Percentiles rank a stretch among this genome's conserved stretches.
Evolutionary conservation across 2,113 vertebrate genomes (phyloP).

Genomic region (Rafetus swinhoei): DNA sequence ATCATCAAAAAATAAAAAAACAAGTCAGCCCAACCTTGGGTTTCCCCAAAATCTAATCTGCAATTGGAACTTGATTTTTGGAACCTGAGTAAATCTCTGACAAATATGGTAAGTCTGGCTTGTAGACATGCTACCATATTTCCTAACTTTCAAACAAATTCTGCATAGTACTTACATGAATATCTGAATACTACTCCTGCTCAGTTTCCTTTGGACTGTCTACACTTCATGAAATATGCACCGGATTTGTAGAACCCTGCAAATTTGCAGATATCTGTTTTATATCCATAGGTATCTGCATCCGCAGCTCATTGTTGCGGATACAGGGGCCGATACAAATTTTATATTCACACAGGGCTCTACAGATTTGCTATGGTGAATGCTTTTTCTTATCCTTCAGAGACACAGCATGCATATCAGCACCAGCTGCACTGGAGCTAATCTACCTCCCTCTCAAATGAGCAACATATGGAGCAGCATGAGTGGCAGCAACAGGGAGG

Average conservation of each 20-base stretch:
- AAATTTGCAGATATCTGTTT: too few relatives aligned
- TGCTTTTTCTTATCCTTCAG: slow-evolving; percentile 34
- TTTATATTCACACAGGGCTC: too few relatives aligned
- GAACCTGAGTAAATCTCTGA: slow-evolving; percentile 25
- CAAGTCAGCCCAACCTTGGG: neutral
- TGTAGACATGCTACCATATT: neutral
- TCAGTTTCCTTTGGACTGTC: neutral
- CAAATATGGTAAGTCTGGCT: slow-evolving; percentile 20
- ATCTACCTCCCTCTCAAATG: slow-evolving; percentile 57
- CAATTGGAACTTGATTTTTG: slow-evolving; percentile 37
- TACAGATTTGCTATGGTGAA: slow-evolving; percentile 31
- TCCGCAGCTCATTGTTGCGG: too few relatives aligned
- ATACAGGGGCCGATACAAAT: too few relatives aligned
- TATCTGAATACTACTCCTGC: slow-evolving; percentile 48
- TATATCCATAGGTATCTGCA: too few relatives aligned
- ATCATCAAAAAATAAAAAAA: slow-evolving; percentile 16
- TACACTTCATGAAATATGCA: neutral
- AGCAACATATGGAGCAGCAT: slow-evolving; percentile 62
- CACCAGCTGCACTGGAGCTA: neutral
- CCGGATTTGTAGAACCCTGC: slow-evolving; percentile 6
- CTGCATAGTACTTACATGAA: neutral
- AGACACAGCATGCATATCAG: slow-evolving; percentile 29
- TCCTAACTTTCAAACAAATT: slow-evolving; percentile 41
- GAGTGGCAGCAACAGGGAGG: slow-evolving; percentile 52
- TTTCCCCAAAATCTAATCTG: slow-evolving; percentile 62